These are phyloP conservation scores for Pseudopodoces humilis DNA, from an alignment of 2,113 vertebrate species.

Conservation along the genomic window DNA sequence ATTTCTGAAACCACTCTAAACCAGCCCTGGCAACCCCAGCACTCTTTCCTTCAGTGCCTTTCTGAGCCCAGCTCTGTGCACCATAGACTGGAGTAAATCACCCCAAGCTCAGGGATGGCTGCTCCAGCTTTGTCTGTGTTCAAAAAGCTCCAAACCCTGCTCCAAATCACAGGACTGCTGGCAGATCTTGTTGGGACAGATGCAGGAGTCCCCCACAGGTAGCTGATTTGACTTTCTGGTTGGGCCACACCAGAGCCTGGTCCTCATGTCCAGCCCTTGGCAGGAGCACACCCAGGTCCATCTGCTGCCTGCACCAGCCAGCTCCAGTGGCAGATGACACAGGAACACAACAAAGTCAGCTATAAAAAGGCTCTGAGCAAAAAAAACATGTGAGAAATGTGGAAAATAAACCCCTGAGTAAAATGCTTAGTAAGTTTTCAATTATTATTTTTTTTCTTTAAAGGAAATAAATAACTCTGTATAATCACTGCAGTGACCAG, in stretches of 20 bases:
- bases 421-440: background rate
- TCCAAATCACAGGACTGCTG: background rate
- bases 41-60: background rate
- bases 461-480: background rate
- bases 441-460: background rate
- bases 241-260: background rate
- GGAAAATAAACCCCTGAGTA: background rate
- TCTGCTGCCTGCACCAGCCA: constrained; percentile 61
- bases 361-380: background rate
- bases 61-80: background rate
- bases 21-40: background rate
- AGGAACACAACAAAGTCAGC: background rate
- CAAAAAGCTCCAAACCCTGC: background rate
- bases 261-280: constrained; percentile 14
- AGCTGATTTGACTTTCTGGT: constrained; percentile 50
- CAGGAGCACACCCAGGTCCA: constrained; percentile 49
- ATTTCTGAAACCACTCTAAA: background rate
- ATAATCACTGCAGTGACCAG: background rate
- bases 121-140: background rate
- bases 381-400: background rate
- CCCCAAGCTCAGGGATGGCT: background rate
- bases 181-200: background rate
- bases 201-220: background rate
- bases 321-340: constrained; percentile 4
- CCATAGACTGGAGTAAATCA: background rate